These are phyloP conservation scores for Agrilus planipennis DNA, from an alignment of 1,140 invertebrate genomes.

Conservation along the genomic window DNA sequence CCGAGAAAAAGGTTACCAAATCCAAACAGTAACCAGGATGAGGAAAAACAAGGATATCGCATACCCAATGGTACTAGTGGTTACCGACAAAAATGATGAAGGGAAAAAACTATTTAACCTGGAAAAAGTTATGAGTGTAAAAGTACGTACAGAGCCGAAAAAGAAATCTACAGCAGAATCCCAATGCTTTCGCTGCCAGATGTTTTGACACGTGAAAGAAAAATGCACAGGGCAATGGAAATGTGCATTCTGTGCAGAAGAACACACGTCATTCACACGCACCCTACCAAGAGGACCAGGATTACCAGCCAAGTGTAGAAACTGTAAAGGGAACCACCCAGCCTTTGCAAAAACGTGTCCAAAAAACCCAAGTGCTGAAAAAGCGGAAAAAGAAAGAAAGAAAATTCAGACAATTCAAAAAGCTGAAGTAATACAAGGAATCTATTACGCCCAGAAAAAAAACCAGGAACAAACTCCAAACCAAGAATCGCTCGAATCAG, in stretches of 20 bases:
- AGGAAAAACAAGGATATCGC: no score
- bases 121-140: no score
- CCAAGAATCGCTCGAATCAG: no score
- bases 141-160: no score
- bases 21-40: no score
- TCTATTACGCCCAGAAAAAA: background rate
- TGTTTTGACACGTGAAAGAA: background rate
- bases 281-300: background rate
- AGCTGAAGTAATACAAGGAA: background rate
- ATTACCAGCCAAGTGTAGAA: background rate
- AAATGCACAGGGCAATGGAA: background rate
- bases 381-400: background rate
- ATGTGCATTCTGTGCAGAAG: no score
- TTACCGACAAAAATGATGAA: no score
- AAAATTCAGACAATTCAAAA: background rate
- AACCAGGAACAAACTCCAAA: background rate
- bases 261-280: background rate
- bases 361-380: no score
- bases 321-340: background rate
- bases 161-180: slow-evolving; percentile 1
- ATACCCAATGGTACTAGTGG: no score
- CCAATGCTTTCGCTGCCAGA: slow-evolving; percentile 3
- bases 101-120: no score
- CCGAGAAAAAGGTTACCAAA: no score
- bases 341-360: background rate